Evolutionary conservation across 2,113 vertebrate species (phyloP), one percentile per base, ranked within the genome.

Genomic region (Hydrochoerus hydrochaeris): DNA sequence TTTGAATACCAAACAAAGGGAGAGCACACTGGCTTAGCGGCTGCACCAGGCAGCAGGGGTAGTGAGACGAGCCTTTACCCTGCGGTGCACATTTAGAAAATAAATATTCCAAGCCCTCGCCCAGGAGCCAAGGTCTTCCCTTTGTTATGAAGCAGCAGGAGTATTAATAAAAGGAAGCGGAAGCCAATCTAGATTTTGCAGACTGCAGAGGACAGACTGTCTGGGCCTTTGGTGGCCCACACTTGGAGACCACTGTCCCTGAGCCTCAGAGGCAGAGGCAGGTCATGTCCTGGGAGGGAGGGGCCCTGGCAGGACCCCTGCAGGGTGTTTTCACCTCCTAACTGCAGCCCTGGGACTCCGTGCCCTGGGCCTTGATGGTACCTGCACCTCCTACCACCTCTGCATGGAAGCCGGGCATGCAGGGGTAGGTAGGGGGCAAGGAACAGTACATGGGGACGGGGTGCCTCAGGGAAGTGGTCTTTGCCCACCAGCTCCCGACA

Each of bases 1-100:
- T 97, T 91, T 98, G 96, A 97, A 97, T 97, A 95, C 88, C 88
- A 97, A 97, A 98, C 95, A 97, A 97, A 98, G 58, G 71, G 58
- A 84, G 83, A 89, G 1, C 24, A 95, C 49, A 46, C 88, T 91
- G 88, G 83, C 71, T 97, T 89, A 95, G 82, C 7, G 3, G 35
- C 92, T 90, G 69, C 71, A 63, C 41, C 84, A 81, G 60, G 7
- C 41, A 96, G 28, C 9, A 16, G 4, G 69, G 44, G 62, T 38
- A 32, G 41, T 26, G n/a, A 69, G 60, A 69, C 60, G 86, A 57
- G 38, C 17, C 62, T 83, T 85, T 75, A 28, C 11, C 20, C 16
- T 77, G 54, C 12, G 26, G 24, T 85, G 93, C 57, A 32, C 82
- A 73, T 92, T 88, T 77, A 63, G 85, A 91, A 91, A 93, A 92